phyloP scores from a whole-genome alignment of 2,113 vertebrate species.

The Melanotaenia duboulayi region DNA sequence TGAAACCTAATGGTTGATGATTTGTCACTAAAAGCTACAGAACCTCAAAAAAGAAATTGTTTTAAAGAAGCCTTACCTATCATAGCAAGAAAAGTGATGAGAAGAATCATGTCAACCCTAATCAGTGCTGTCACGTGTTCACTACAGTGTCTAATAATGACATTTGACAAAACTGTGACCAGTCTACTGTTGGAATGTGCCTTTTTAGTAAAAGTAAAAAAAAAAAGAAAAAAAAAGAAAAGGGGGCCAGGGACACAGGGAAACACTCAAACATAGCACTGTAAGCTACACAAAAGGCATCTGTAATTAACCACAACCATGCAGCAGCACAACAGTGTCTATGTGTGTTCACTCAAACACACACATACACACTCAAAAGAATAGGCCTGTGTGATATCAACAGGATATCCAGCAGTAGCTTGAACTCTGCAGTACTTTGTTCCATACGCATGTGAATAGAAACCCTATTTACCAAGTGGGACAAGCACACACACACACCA shows the following conservation, averaged over 20 bases:
- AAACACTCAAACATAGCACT: slow-evolving; percentile 38
- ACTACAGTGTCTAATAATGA: slow-evolving; percentile 20
- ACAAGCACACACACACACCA: slow-evolving; percentile 27
- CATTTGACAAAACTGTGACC: slow-evolving; percentile 39
- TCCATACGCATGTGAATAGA: slow-evolving; percentile 69
- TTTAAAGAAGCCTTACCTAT: neutral
- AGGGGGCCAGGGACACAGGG: neutral
- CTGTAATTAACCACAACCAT: slow-evolving; percentile 63
- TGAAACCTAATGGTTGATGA: too few relatives aligned
- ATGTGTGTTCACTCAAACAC: slow-evolving; percentile 58
- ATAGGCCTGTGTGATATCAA: slow-evolving; percentile 74
- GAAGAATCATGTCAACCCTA: neutral
- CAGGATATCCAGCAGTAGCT: slow-evolving; percentile 79
- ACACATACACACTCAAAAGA: slow-evolving; percentile 61
- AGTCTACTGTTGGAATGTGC: slow-evolving; percentile 23
- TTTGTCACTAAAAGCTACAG: too few relatives aligned
- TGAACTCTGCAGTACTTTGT: slow-evolving; percentile 72
- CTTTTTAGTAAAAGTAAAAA: slow-evolving; percentile 27
- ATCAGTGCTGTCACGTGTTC: slow-evolving; percentile 27
- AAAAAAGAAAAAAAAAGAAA: neutral
- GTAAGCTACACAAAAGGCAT: slow-evolving; percentile 65
- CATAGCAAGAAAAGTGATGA: neutral
- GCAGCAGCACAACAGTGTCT: slow-evolving; percentile 45
- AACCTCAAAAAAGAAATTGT: too few relatives aligned
- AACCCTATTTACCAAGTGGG: slow-evolving; percentile 68